Evolutionary conservation across 2,888 invertebrate genomes (phyloP).

Genomic region (Ochropleura plecta): DNA sequence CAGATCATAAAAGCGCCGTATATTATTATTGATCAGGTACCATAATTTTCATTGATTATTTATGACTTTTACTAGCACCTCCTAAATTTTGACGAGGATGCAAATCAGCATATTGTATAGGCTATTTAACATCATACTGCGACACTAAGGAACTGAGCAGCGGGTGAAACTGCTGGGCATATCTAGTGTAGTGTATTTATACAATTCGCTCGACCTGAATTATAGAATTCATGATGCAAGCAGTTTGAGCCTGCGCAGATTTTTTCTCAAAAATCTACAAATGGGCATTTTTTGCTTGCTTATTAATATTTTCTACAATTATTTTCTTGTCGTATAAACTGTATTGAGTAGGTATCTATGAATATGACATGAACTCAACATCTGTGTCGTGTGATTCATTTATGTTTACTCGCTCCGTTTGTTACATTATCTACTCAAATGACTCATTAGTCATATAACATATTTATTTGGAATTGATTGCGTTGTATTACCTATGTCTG

Average conservation of each 20-base stretch:
- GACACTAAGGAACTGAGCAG: no score
- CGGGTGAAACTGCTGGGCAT: no score
- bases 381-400: conserved; percentile 52
- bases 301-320: background rate
- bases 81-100: no score
- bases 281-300: background rate
- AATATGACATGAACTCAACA: conserved; percentile 35
- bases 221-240: background rate
- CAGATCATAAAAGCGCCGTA: no score
- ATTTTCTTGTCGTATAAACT: background rate
- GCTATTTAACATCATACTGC: no score
- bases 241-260: background rate
- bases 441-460: conserved; percentile 28
- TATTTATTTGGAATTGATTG: conserved; percentile 28
- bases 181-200: background rate
- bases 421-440: conserved; percentile 38
- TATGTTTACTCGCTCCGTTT: conserved; percentile 28
- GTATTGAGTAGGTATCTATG: background rate
- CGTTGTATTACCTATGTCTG: background rate
- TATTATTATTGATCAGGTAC: no score
- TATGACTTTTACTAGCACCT: no score
- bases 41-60: no score
- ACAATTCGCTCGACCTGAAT: background rate
- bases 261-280: background rate
- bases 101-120: no score